A percentile compares a stretch with the other conserved stretches of the same genome.
Evolutionary conservation across 2,888 invertebrate genomes (phyloP).

Genomic region (Bruchidius siliquastri): DNA sequence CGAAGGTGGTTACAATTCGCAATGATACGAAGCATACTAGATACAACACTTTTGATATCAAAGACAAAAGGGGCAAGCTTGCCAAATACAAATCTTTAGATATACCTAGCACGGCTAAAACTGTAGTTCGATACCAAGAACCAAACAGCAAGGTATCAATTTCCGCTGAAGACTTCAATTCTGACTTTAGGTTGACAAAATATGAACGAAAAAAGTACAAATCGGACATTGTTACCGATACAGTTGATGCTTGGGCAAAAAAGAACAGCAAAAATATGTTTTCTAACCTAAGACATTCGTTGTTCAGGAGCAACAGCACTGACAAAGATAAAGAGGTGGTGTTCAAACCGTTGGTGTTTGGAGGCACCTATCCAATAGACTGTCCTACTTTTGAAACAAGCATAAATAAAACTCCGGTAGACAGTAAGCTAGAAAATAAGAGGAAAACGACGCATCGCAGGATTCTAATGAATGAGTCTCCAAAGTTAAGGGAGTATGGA

Average conservation of each 20-base stretch:
- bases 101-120: conserved; percentile 34
- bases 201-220: conserved; percentile 36
- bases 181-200: conserved; percentile 37
- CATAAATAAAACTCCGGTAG: conserved; percentile 12
- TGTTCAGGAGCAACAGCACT: conserved; percentile 36
- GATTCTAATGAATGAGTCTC: conserved; percentile 16
- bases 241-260: conserved; percentile 61
- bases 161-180: conserved; percentile 42
- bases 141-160: conserved; percentile 42
- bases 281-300: conserved; percentile 40
- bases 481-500: conserved; percentile 43
- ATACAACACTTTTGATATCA: conserved; percentile 45
- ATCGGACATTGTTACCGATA: conserved; percentile 56
- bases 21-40: conserved; percentile 40
- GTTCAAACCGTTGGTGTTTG: conserved; percentile 70
- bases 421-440: conserved; percentile 2
- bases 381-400: conserved; percentile 49
- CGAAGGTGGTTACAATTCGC: conserved; percentile 40
- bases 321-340: conserved; percentile 35
- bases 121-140: conserved; percentile 41
- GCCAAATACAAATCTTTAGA: conserved; percentile 43
- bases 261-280: conserved; percentile 39
- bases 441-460: neutral
- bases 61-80: conserved; percentile 35
- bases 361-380: conserved; percentile 84